phyloP scores from a whole-genome alignment of 2,797 vertebrate species.

The Sebastes baramenuke region DNA sequence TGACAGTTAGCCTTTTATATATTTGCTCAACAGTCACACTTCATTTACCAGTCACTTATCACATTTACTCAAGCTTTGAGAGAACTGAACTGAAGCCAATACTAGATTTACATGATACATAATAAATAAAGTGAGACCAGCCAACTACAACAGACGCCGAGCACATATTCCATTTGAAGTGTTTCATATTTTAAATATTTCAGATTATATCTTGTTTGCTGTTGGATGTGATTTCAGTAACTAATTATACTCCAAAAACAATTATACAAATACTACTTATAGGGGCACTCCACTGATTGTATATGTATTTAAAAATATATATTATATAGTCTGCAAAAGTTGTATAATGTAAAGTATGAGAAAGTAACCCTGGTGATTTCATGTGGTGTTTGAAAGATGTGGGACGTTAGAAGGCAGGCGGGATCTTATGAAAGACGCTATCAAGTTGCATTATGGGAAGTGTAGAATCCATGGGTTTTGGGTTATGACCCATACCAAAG shows the following conservation, averaged over 20 bases:
- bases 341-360: background rate
- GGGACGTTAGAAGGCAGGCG: background rate
- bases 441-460: background rate
- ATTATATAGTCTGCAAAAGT: background rate
- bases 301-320: background rate
- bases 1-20: background rate
- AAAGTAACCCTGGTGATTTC: background rate
- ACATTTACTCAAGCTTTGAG: background rate
- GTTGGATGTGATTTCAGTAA: background rate
- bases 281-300: background rate
- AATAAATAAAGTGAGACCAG: background rate
- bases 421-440: background rate
- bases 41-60: background rate
- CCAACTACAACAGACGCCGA: background rate
- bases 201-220: background rate
- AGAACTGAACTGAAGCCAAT: background rate
- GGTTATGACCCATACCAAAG: no score
- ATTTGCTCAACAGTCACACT: background rate
- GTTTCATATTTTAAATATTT: background rate
- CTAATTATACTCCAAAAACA: background rate
- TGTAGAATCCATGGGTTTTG: no score
- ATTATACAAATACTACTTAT: background rate
- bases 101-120: background rate
- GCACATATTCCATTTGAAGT: background rate
- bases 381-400: background rate